Base-by-base conservation (phyloP, 92 coral and sea anemone species). In the Epizoanthus stellaris region DNA sequence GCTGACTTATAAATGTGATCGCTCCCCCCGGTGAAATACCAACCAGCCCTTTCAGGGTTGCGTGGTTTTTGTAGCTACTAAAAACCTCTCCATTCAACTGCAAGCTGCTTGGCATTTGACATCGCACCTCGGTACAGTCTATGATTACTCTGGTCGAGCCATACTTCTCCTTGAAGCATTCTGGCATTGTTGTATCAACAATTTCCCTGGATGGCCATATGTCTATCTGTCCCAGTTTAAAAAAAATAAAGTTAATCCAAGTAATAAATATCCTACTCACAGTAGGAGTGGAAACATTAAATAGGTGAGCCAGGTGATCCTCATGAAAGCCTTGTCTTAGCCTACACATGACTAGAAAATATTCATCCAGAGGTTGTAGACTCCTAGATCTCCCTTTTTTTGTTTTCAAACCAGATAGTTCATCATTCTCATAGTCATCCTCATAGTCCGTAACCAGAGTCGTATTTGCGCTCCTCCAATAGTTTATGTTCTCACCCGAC, bases 81-180 rank as follows among this genome's bases (percentile, higher is more conserved):
- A 72, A 72, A 8, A 49, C 62, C 49, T 72, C 77, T 42, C 77
- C 77, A 72, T 72, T 72, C 20, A 72, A 43, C 19, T 72, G 77
- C 38, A 90, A 85, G 69, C 93, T 90, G 56, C 93, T 90, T 54
- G 93, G 93, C 93, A 90, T 86, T 47, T 90, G 90, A 57, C 90
- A 86, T 52, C 67, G 73, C 14, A 90, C 86, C 47, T 90, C 87
- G 0, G 92, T 89, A 57, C 92, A 89, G 68, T 85, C 89, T 13
- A 89, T 89, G 12, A 85, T 79, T 4, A 90, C 88, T 61, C 90
- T 69, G 6, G 89, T 85, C 17, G 85, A 76, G 9, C 54, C 39
- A 47, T 85, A 89, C 56, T 89, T 89, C 67, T 56, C 57, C 49
- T 70, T 85, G 85, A 87, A 90, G 56, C 66, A 90, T 82, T 90